Conservation (phyloP, 37 sponge, comb jelly and placozoan genomes). For the Haliclona indistincta region DNA sequence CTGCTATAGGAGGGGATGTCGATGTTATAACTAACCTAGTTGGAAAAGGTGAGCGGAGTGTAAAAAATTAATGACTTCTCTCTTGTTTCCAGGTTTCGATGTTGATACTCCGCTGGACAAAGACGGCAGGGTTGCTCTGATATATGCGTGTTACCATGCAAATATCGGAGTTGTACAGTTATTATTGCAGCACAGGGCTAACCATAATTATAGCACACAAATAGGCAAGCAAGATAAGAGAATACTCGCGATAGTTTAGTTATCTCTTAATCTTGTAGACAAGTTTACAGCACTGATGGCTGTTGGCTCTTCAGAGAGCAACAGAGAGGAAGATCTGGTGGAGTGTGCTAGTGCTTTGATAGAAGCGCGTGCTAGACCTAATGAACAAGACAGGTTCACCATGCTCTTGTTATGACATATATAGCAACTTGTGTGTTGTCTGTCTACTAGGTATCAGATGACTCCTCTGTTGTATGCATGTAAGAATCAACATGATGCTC, state of each 20-base stretch:
- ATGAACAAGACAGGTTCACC: slow-evolving; percentile 58
- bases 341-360: slow-evolving; percentile 52
- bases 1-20: slow-evolving; percentile 31
- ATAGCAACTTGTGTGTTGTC: no score
- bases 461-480: slow-evolving; percentile 72
- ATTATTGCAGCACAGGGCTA: slow-evolving; percentile 33
- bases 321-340: slow-evolving; percentile 14
- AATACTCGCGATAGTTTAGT: neutral
- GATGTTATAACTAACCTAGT: slow-evolving; percentile 18
- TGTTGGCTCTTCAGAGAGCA: slow-evolving; percentile 26
- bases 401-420: neutral
- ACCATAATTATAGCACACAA: slow-evolving; percentile 47
- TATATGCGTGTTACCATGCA: slow-evolving; percentile 52
- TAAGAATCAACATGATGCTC: slow-evolving; percentile 19
- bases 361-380: slow-evolving; percentile 45
- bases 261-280: slow-evolving; percentile 45
- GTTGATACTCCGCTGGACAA: slow-evolving; percentile 28
- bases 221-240: slow-evolving; percentile 30
- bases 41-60: slow-evolving; percentile 13
- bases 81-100: slow-evolving; percentile 34
- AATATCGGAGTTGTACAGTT: slow-evolving; percentile 19
- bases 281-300: slow-evolving; percentile 68
- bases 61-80: neutral
- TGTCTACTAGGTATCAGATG: slow-evolving; percentile 40
- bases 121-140: slow-evolving; percentile 56